These are phyloP conservation scores for Camponotus pennsylvanicus DNA, from an alignment of 1,140 invertebrate species.

Conservation along the genomic window DNA sequence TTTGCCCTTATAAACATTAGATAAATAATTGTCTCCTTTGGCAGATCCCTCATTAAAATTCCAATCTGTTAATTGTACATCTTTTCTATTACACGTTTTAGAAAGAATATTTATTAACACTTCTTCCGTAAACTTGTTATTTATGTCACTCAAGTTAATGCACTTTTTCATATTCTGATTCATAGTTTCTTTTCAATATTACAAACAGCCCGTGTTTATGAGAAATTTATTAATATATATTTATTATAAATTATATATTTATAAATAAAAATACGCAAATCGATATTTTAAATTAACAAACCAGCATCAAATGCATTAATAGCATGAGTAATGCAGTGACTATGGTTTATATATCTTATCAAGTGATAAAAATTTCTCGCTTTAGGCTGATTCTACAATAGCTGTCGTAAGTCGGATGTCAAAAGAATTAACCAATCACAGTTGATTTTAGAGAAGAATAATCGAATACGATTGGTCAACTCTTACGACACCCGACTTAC, in stretches of 20 bases:
- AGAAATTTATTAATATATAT: background rate
- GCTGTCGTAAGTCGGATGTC: too few species aligned
- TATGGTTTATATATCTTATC: conserved; percentile 19
- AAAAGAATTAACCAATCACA: too few species aligned
- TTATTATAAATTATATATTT: conserved; percentile 3
- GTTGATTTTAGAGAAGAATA: too few species aligned
- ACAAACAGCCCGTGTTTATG: background rate
- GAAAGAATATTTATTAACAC: conserved; percentile 83
- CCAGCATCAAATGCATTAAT: background rate
- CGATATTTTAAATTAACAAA: background rate
- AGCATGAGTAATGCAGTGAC: background rate
- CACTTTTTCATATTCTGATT: conserved; percentile 56
- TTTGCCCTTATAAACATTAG: conserved; percentile 87
- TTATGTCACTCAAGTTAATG: conserved; percentile 69
- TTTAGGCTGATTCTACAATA: too few species aligned
- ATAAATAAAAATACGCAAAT: background rate
- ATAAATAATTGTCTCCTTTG: conserved; percentile 90
- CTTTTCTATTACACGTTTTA: conserved; percentile 79
- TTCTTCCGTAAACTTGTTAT: conserved; percentile 83
- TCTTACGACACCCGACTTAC: too few species aligned
- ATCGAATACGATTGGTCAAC: too few species aligned
- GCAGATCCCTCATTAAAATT: conserved; percentile 81
- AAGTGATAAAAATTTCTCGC: too few species aligned
- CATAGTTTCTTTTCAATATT: conserved; percentile 60
- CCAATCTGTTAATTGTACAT: conserved; percentile 84